Evolutionary conservation across 2,113 vertebrate genomes (phyloP).

Genomic region (Ctenodactylus gundi): DNA sequence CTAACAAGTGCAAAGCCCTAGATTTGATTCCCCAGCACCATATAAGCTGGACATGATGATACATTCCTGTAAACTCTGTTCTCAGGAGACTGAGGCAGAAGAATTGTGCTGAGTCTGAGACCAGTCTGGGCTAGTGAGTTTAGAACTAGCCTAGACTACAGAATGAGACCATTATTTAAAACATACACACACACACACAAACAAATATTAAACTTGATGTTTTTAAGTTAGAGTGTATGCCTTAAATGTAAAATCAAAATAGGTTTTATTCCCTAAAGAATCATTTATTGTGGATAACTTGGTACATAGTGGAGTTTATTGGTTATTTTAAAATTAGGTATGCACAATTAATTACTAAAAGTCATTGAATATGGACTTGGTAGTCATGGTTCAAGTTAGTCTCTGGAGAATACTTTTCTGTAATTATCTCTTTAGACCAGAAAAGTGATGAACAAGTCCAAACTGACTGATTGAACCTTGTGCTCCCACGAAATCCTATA

Average conservation of each 20-base stretch:
- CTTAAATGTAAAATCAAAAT: constrained; percentile 16
- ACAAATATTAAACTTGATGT: too few species aligned
- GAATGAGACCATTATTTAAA: too few species aligned
- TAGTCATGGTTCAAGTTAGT: background rate
- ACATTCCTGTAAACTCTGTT: too few species aligned
- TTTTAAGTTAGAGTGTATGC: background rate
- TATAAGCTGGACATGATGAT: too few species aligned
- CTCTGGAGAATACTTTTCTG: background rate
- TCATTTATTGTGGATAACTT: background rate
- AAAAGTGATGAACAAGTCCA: background rate
- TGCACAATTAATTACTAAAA: background rate
- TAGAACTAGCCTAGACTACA: too few species aligned
- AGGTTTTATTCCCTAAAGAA: constrained; percentile 20
- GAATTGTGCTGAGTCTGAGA: too few species aligned
- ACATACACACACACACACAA: too few species aligned
- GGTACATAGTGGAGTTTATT: background rate
- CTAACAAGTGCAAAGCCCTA: too few species aligned
- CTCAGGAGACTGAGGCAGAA: too few species aligned
- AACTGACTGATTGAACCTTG: background rate
- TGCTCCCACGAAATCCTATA: background rate
- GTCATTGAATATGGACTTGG: background rate
- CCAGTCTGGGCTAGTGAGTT: too few species aligned
- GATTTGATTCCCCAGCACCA: too few species aligned
- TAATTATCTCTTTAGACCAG: background rate
- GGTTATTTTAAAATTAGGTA: constrained; percentile 41